Conservation (phyloP, 2,113 vertebrate species). For the Scomber colias region DNA sequence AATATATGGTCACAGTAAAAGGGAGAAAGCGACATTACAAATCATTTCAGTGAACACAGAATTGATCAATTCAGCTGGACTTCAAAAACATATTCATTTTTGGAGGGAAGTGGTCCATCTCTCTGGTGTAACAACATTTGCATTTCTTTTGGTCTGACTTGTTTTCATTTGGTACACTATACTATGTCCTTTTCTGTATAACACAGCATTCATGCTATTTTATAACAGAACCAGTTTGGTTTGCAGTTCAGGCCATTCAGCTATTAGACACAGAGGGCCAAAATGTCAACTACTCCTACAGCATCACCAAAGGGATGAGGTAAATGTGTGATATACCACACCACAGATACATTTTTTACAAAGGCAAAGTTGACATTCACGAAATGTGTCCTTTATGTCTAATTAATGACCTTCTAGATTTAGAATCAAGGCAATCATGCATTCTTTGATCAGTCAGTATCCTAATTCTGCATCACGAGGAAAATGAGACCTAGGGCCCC, state of each 20-base stretch:
- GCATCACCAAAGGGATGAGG: too few species aligned
- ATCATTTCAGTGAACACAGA: slow-evolving; percentile 6
- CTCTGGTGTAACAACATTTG: not conserved
- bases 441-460: too few species aligned
- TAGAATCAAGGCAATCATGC: too few species aligned
- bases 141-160: not conserved
- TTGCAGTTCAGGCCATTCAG: not conserved
- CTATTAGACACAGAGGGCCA: too few species aligned
- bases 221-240: not conserved
- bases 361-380: too few species aligned
- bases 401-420: too few species aligned
- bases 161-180: not conserved
- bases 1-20: not conserved
- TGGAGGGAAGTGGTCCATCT: not conserved
- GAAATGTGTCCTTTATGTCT: too few species aligned
- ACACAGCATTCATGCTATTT: not conserved
- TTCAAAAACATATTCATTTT: not conserved
- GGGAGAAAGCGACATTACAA: not conserved
- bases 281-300: too few species aligned
- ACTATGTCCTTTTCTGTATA: not conserved
- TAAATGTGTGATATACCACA: too few species aligned
- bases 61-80: not conserved
- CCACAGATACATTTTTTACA: too few species aligned
- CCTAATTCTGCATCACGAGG: too few species aligned
- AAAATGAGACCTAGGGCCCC: too few species aligned